Evolutionary conservation across 2,888 invertebrate genomes (phyloP).

Genomic region (Mimas tiliae): DNA sequence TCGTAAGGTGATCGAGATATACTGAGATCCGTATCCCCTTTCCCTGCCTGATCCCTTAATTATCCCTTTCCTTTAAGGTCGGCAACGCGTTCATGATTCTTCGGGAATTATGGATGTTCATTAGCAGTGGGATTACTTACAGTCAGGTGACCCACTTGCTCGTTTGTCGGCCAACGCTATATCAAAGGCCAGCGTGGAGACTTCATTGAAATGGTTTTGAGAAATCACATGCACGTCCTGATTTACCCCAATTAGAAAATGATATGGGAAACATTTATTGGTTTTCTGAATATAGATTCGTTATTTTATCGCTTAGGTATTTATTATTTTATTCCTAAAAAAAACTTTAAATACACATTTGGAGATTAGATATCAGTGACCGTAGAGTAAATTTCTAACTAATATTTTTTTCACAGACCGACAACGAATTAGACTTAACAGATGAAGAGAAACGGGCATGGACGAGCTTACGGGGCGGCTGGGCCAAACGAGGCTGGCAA

Average conservation of each 20-base stretch:
- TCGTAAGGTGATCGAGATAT: no score
- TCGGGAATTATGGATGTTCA: no score
- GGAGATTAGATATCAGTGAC: background rate
- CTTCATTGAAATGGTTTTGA: background rate
- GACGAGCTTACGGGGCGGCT: constrained; percentile 84
- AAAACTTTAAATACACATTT: no score
- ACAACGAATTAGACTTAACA: constrained; percentile 75
- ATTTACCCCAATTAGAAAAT: constrained; percentile 12
- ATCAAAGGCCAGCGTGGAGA: background rate
- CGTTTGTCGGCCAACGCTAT: no score
- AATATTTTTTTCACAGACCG: constrained; percentile 55
- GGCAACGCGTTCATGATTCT: no score
- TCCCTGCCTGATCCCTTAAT: no score
- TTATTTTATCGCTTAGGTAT: background rate
- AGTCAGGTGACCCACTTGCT: no score
- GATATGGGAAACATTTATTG: background rate
- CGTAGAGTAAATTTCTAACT: background rate
- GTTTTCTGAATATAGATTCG: background rate
- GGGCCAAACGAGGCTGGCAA: constrained; percentile 85
- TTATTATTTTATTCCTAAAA: background rate
- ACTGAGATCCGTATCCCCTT: no score
- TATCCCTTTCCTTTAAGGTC: no score
- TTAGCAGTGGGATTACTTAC: no score
- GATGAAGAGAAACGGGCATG: constrained; percentile 86
- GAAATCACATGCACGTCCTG: background rate